Percentiles rank a stretch among this genome's conserved stretches.
Conservation (phyloP, 2,888 invertebrate genomes). For the Biston betularia region DNA sequence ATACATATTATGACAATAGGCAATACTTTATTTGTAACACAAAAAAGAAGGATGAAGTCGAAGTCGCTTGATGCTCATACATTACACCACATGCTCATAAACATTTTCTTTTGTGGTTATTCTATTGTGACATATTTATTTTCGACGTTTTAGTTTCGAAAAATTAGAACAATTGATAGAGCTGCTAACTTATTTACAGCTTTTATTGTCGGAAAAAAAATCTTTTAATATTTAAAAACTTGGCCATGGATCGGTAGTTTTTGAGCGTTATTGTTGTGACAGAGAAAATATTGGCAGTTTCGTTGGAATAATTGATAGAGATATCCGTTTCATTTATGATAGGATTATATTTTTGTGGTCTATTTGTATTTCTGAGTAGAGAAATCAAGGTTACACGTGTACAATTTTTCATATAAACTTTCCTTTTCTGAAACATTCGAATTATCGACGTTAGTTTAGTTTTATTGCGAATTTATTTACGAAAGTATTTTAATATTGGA, state of each 20-base stretch:
- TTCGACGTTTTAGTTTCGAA: constrained; percentile 48
- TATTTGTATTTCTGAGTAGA: constrained; percentile 12
- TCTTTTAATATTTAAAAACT: constrained; percentile 26
- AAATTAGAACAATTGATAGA: constrained; percentile 49
- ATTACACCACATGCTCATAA: constrained; percentile 35
- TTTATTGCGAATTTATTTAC: background rate
- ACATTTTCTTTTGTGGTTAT: constrained; percentile 56
- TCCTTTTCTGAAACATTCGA: too few relatives aligned
- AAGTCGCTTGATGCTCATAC: constrained; percentile 45
- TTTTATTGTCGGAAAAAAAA: constrained; percentile 37
- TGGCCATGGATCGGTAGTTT: constrained; percentile 28
- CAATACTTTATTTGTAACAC: too few relatives aligned
- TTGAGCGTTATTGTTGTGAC: constrained; percentile 38
- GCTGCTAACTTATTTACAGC: constrained; percentile 55
- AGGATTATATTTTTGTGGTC: background rate
- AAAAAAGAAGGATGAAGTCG: too few relatives aligned
- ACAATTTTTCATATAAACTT: constrained; percentile 13
- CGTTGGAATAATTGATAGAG: constrained; percentile 43
- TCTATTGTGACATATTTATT: constrained; percentile 63
- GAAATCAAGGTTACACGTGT: constrained; percentile 43
- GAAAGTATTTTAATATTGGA: too few relatives aligned
- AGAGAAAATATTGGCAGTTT: constrained; percentile 35
- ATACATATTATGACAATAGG: too few relatives aligned
- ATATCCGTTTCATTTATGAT: constrained; percentile 33
- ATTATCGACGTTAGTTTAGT: background rate